phyloP scores from a whole-genome alignment of 2,797 vertebrate genomes.

The Crocidura indochinensis region DNA sequence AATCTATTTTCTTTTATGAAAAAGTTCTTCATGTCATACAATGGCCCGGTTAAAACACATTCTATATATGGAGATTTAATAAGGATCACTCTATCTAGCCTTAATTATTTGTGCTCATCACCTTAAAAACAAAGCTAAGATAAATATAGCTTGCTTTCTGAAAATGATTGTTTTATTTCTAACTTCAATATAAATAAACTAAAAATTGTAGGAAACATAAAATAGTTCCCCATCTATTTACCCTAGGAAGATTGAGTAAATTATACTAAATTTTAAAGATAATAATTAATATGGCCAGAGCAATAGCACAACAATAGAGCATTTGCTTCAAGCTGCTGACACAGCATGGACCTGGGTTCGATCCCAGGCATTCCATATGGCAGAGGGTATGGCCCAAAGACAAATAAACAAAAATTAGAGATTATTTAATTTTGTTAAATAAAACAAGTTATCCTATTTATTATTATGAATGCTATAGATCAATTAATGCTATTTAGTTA shows the following conservation, averaged over 20 bases:
- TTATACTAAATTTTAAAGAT: no score
- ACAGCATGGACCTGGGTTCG: no score
- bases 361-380: neutral
- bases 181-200: constrained; percentile 45
- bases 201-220: neutral
- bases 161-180: neutral
- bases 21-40: constrained; percentile 10
- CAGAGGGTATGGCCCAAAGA: constrained; percentile 35
- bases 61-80: no score
- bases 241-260: no score
- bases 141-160: neutral
- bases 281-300: no score
- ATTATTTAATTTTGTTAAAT: constrained; percentile 26
- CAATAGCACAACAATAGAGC: no score
- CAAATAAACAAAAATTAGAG: neutral
- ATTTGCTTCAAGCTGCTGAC: no score
- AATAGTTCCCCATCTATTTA: neutral
- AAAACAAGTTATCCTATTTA: no score
- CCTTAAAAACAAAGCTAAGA: no score
- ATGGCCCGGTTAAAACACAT: neutral
- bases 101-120: no score
- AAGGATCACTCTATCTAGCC: no score
- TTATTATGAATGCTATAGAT: no score
- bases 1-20: neutral
- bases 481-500: neutral